Conservation (phyloP, 2,888 invertebrate species). For the Quadroppia sp. region DNA sequence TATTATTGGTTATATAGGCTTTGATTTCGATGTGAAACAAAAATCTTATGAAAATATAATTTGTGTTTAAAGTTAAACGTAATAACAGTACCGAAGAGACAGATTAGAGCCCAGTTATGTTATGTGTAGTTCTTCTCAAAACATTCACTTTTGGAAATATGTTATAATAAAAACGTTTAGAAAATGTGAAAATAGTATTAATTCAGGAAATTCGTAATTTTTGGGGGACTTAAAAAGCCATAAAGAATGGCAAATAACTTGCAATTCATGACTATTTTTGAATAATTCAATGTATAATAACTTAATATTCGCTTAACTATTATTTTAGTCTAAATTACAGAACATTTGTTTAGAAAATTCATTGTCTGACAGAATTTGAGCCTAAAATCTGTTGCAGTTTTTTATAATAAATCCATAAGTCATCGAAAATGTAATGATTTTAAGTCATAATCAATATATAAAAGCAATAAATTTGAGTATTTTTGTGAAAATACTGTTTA, state of each 20-base stretch:
- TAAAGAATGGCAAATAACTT: neutral
- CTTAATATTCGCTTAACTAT: neutral
- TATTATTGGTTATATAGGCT: slow-evolving; percentile 27
- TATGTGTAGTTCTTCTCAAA: neutral
- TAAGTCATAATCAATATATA: neutral
- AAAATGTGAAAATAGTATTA: neutral
- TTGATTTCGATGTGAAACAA: slow-evolving; percentile 31
- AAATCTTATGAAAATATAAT: slow-evolving; percentile 11
- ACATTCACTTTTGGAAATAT: slow-evolving; percentile 12
- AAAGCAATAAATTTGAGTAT: neutral
- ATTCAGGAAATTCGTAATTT: slow-evolving; percentile 14
- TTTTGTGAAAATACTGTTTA: neutral
- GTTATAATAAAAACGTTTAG: slow-evolving; percentile 1
- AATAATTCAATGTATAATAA: neutral
- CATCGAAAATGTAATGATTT: neutral
- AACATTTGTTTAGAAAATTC: neutral
- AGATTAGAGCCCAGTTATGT: neutral
- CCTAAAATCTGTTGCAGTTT: neutral
- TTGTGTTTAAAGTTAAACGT: neutral
- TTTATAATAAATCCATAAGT: slow-evolving; percentile 4
- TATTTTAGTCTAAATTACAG: neutral
- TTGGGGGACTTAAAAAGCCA: neutral
- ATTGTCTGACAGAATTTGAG: neutral
- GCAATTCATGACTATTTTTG: neutral
- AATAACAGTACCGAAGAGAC: slow-evolving; percentile 6